phyloP scores from a whole-genome alignment of 2,113 vertebrate species.

The Ceyx margarethae region DNA sequence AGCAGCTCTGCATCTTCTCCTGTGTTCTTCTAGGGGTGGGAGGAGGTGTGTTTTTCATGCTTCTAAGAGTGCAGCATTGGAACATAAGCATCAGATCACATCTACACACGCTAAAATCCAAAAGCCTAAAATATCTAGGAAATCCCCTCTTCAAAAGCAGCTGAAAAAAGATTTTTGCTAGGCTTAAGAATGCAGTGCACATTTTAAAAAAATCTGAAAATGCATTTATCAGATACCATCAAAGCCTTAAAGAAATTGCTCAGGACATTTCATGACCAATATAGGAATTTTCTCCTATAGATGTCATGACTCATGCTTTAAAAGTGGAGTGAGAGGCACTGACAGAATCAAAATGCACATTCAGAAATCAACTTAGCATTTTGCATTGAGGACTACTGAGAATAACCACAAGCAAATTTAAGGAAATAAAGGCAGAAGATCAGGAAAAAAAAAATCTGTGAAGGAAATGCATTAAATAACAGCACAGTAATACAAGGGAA shows the following conservation, averaged over 20 bases:
- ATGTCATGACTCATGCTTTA: not conserved
- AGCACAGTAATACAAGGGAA: not conserved
- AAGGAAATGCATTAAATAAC: not conserved
- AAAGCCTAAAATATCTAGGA: not conserved
- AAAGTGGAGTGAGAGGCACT: not conserved
- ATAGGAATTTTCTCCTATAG: not conserved
- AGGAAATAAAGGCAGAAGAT: not conserved
- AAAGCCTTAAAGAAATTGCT: not conserved
- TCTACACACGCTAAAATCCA: not conserved
- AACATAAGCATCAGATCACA: slow-evolving; percentile 8
- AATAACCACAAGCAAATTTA: not conserved
- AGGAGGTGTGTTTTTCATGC: not conserved
- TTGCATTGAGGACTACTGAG: not conserved
- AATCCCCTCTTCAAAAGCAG: not conserved
- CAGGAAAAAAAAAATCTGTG: not conserved
- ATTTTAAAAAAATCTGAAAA: not conserved
- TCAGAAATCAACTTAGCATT: not conserved
- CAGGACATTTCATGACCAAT: not conserved
- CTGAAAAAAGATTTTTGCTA: not conserved
- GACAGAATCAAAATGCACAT: not conserved
- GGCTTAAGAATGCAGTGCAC: not conserved
- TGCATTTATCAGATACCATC: not conserved
- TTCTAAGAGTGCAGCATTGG: not conserved
- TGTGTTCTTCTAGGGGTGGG: slow-evolving; percentile 1
- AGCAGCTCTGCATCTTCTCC: slow-evolving; percentile 16